Base-by-base conservation (phyloP, 2,797 vertebrate genomes). In the Rhodeus uyekii region DNA sequence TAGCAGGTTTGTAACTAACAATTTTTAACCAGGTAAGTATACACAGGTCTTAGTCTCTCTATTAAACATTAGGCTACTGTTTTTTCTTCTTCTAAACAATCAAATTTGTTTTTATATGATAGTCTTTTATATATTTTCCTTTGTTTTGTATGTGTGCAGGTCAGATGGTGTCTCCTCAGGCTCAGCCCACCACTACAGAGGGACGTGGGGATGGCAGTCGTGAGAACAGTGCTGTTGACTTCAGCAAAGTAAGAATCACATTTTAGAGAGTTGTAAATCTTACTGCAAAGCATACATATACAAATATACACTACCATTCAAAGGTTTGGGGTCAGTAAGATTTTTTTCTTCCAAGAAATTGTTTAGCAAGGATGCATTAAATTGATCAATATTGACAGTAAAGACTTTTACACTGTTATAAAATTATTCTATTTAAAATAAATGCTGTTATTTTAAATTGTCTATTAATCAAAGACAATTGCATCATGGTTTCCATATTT, bases 151-250 rank as follows among this genome's bases (percentile, higher is more conserved):
- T 64, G 16, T 38, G 29, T 50, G 44, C 22, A 99, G 97, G 97
- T 94, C 98, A 99, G 93, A 92, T 96, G 80, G 95, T 98, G 90
- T 97, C 98, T 63, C 96, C 98, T 87, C 98, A 97, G 90, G 94
- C 97, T 79, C 95, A 96, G 89, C 96, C 97, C 22, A 85, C 95
- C 81, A 96, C 91, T 92, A 90, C 90, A 83, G 98, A 99, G 91
- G 95, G 93, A 85, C 97, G 96, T 89, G 96, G 95, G 19, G 97
- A 98, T 68, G 97, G 98, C 87, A 99, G 98, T 94, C 94, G 98
- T 90, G 98, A 99, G 93, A 99, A 98, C 94, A 99, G 98, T 78
- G 94, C 96, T 2, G 96, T 99, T 76, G 98, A 99, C 92, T 99
- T 99, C 77, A 99, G 98, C 91, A 99, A 99, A 96, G 97, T 99